Base-by-base conservation (phyloP, 1,140 invertebrate species). In the Neoseiulus cucumeris region DNA sequence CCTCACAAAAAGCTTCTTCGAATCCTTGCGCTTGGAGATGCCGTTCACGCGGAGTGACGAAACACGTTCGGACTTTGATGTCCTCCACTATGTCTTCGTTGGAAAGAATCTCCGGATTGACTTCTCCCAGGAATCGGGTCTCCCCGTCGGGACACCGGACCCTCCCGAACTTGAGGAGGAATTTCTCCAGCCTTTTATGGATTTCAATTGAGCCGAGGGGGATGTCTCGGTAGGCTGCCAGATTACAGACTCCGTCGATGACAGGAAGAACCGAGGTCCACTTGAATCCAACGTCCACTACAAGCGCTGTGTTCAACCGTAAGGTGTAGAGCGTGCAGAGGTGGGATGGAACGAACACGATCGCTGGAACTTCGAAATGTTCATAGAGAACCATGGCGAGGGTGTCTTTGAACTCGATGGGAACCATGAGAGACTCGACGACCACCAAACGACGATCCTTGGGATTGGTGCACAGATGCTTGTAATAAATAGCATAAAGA, bases 401-500 rank as follows among this genome's bases (percentile, higher is more conserved):
- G 0, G 85, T 87, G 70, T 94, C 85, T 70, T 89, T 79, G 69
- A 91, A 87, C 44, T 82, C 73, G 1, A 87, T 86, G 0, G 87
- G 84, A 42, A 84, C 84, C 22, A 95, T 78, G 4, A 94, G 76
- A 39, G 89, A 93, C 77, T 97, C 92, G 33, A 95, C 83, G 55
- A 97, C 80, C 0, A 96, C 84, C 64, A 97, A 82, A 73, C 85
- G 84, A 17, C 89, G 79, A 71, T 96, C 91, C 76, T 95, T 95
- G 0, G 92, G 90, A 75, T 87, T 96, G 28, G 93, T 84, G 28
- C 93, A 76, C 7, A 91, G 79, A 75, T 91, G 83, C 71, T 89
- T 93, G 72, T 91, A 92, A 77, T 91, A 95, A 55, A 96, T 76
- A 41, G 78, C 77, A 74, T 93, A 87, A 39, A 97, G 76, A 78